Base-by-base conservation (phyloP, 2,797 vertebrate species). In the Sebastes iracundus region DNA sequence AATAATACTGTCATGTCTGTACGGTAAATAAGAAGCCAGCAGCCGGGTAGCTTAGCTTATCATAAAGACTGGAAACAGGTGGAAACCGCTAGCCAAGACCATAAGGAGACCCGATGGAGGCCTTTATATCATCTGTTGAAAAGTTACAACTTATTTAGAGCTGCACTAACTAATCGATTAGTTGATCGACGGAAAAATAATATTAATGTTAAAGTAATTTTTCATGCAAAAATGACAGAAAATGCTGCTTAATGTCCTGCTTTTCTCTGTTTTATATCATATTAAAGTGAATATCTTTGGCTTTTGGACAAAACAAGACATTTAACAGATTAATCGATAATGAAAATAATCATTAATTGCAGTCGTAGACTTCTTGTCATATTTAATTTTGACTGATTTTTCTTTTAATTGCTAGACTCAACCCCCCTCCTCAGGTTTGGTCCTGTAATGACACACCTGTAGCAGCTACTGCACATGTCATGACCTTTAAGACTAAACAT, bases 401-500 rank as follows among this genome's bases (percentile, higher is more conserved):
- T n/a, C 10, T 56, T 38, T 33, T 58, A 30, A 63, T 66, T 49
- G 6, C 2, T 32, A 12, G 22, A 66, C 62, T 62, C 0, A 12
- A 49, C 6, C 6, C 13, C 7, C 6, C 2, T 49, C 10, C 27
- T 52, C 11, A 38, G 55, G 22, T 63, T 58, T 25, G 3, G 55
- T 7, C 6, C 25, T 46, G 9, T 16, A 28, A 52, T 25, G 28
- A 68, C 14, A 58, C 62, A 67, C 58, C 30, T 67, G 63, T 53
- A 70, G 20, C 20, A 63, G 33, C 81, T n/a, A 6, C 30, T 65
- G 32, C 18, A 75, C 60, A 69, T 2, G 23, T 69, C 16, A 7
- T 3, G 2, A 14, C 25, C 42, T 70, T 42, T 5, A 6, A 18
- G 16, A 1, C 2, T 52, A 67, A 67, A 52, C 11, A 30, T 23